Evolutionary conservation across 2,888 invertebrate genomes (phyloP), one percentile per base, ranked within the genome.

Genomic region (Ormyrus rosae): DNA sequence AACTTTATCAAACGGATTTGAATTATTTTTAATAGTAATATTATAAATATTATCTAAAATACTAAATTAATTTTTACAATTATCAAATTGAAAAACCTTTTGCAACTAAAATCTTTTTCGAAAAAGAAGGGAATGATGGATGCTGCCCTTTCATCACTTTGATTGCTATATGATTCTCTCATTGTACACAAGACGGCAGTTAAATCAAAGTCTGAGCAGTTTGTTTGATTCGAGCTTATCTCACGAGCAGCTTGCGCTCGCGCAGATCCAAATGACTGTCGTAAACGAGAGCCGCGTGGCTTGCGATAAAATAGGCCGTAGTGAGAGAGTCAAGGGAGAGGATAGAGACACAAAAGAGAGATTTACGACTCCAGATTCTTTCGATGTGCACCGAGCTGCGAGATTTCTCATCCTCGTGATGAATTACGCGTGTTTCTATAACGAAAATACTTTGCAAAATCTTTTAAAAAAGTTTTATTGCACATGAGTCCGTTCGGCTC

Each of bases 151-250:
- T 74, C 64, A 74, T 74, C 64, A 50, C 56, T 53, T 64, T 6
- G 8, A 19, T 68, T 6, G 45, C 53, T 11, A 45, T 19, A 9
- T 68, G 56, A 45, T 45, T 51, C 56, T 69, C 69, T 46, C 48
- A 45, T 45, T 68, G 46, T 68, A 45, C 19, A 67, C 71, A 45
- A 61, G 61, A 6, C 73, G 67, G 65, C 83, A 85, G 84, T 86
- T 84, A 85, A 88, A 88, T 87, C 83, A 85, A 84, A 85, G 84
- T 83, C 83, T 71, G 72, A 81, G 77, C 76, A 82, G 82, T 83
- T 81, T 83, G 83, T 84, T 83, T 83, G 71, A 71, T 71, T 64
- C 65, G 55, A 65, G 64, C 58, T 78, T 78, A 78, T 78, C 77
- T 71, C 51, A n/a, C 63, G 53, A 19, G 34, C 51, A 34, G 8